phyloP scores from a whole-genome alignment of 2,113 vertebrate genomes.

The Dasyprocta punctata region DNA sequence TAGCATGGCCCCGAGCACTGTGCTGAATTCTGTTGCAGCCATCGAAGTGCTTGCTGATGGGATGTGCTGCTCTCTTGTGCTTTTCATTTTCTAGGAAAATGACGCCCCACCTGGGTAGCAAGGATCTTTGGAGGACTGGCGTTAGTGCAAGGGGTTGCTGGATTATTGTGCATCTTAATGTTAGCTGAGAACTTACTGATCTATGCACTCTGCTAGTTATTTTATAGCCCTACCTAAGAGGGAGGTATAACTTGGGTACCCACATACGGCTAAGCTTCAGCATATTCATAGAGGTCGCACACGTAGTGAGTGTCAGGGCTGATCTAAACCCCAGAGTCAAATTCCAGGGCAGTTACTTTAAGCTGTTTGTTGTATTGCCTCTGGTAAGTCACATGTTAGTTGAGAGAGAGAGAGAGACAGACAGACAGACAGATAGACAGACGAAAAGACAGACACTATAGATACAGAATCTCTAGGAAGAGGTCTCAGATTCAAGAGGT shows the following conservation, averaged over 20 bases:
- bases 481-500: not conserved
- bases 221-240: not conserved
- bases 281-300: not conserved
- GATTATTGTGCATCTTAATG: not conserved
- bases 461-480: not conserved
- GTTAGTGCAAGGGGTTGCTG: not conserved
- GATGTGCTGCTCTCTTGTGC: not conserved
- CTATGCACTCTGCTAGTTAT: not conserved
- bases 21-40: not conserved
- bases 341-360: not conserved
- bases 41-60: not conserved
- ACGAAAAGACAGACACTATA: not conserved
- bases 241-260: not conserved
- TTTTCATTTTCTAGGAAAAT: not conserved
- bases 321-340: not conserved
- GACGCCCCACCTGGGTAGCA: not conserved
- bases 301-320: not conserved
- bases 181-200: not conserved
- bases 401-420: not conserved
- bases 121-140: not conserved
- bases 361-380: not conserved
- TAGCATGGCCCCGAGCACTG: not conserved
- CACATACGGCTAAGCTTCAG: not conserved
- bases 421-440: not conserved
- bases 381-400: not conserved